A percentile compares a stretch with the other conserved stretches of the same genome.
phyloP scores from a whole-genome alignment of 2,113 vertebrate species.

The Gambusia affinis region DNA sequence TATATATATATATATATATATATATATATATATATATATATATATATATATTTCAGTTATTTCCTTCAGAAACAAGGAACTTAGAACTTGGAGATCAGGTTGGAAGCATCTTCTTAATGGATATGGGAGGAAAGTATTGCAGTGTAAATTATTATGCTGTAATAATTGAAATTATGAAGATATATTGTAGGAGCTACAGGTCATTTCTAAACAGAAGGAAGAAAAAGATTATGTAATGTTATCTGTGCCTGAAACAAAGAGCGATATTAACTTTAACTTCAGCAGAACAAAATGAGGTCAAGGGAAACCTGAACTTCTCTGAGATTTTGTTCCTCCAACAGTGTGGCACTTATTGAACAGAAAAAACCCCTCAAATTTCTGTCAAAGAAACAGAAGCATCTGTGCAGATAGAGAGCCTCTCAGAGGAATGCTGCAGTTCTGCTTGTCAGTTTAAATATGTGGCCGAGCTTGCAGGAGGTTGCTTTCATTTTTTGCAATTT shows the following conservation, averaged over 20 bases:
- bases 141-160: neutral
- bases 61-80: no score
- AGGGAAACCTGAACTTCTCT: constrained; percentile 23
- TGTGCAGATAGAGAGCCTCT: constrained; percentile 34
- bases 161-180: neutral
- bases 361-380: constrained; percentile 29
- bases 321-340: constrained; percentile 2
- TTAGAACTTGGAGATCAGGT: no score
- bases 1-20: no score
- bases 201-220: neutral
- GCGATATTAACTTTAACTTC: constrained; percentile 32
- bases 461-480: neutral
- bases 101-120: no score
- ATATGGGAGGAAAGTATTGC: neutral
- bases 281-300: constrained; percentile 23
- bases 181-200: neutral
- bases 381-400: constrained; percentile 28
- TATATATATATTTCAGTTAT: no score
- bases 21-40: no score
- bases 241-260: constrained; percentile 21
- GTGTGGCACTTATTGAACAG: constrained; percentile 22
- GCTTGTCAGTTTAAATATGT: constrained; percentile 6
- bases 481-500: constrained; percentile 35
- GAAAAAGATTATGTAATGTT: constrained; percentile 10
- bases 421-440: constrained; percentile 37